Evolutionary conservation across 2,888 invertebrate genomes (phyloP).

Genomic region (Onthophagus sagittarius): DNA sequence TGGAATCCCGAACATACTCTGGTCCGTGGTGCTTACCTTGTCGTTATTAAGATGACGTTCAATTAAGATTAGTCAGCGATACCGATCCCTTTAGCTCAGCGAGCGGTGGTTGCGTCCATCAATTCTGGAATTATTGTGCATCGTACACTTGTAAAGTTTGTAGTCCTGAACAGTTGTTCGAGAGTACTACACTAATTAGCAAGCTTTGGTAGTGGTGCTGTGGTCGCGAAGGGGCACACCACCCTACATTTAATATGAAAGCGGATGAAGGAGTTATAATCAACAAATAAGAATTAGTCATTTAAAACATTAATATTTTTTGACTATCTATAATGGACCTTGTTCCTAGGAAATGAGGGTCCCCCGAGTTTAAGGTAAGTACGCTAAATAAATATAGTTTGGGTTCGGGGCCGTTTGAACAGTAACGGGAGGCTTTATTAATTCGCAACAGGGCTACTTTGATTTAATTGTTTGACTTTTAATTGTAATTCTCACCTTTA

Average conservation of each 20-base stretch:
- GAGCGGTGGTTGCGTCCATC: neutral
- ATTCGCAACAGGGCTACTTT: slow-evolving; percentile 21
- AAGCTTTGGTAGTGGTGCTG: neutral
- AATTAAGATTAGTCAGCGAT: slow-evolving; percentile 14
- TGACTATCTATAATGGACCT: neutral
- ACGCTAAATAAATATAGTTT: slow-evolving; percentile 9
- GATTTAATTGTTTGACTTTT: slow-evolving; percentile 26
- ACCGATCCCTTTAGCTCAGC: neutral
- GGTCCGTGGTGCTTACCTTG: slow-evolving; percentile 3
- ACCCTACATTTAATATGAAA: neutral
- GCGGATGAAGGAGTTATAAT: neutral
- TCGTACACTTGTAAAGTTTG: slow-evolving; percentile 12
- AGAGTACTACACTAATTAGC: slow-evolving; percentile 12
- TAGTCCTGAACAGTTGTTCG: slow-evolving; percentile 11
- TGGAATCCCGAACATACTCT: neutral
- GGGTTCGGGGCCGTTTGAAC: slow-evolving; percentile 18
- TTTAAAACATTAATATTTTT: neutral
- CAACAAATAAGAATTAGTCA: neutral
- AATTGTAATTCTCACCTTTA: slow-evolving; percentile 25
- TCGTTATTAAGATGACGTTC: slow-evolving; percentile 8
- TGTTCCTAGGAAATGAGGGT: neutral
- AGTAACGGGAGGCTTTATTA: slow-evolving; percentile 21
- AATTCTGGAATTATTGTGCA: slow-evolving; percentile 11
- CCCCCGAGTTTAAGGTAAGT: neutral
- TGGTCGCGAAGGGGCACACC: neutral